Percentiles rank a stretch among this genome's conserved stretches.
Conservation (phyloP, 2,113 vertebrate species). For the Limanda limanda region DNA sequence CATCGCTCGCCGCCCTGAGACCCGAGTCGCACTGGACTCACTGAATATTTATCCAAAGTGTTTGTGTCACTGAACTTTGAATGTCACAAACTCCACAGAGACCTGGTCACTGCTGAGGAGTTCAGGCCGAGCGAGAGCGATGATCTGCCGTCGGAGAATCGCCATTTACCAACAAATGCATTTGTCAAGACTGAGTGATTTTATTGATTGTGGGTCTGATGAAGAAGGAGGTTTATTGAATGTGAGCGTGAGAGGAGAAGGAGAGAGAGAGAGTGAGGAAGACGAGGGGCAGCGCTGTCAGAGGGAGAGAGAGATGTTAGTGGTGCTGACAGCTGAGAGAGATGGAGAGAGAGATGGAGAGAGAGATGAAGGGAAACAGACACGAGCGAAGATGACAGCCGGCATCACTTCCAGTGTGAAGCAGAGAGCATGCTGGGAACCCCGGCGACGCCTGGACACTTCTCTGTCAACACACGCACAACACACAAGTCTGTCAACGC, state of each 20-base stretch:
- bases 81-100: no score
- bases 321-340: conserved; percentile 40
- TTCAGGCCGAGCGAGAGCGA: no score
- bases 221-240: conserved; percentile 51
- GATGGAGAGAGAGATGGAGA: conserved; percentile 6
- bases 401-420: conserved; percentile 54
- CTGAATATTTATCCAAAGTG: no score
- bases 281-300: background rate
- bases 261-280: background rate
- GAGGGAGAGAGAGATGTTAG: conserved; percentile 38
- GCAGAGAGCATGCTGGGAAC: conserved; percentile 64
- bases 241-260: conserved; percentile 24
- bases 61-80: no score
- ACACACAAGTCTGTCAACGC: conserved; percentile 1
- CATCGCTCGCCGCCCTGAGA: no score
- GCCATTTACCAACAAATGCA: conserved; percentile 53
- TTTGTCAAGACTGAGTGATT: conserved; percentile 48
- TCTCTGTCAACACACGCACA: conserved; percentile 22
- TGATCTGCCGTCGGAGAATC: no score
- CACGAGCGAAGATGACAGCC: conserved; percentile 57
- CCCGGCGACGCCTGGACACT: conserved; percentile 5
- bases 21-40: no score
- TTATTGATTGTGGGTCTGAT: conserved; percentile 17
- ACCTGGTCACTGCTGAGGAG: no score
- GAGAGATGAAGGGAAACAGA: conserved; percentile 53